phyloP scores from a whole-genome alignment of 2,888 invertebrate genomes.

The Tuberolachnus salignus region DNA sequence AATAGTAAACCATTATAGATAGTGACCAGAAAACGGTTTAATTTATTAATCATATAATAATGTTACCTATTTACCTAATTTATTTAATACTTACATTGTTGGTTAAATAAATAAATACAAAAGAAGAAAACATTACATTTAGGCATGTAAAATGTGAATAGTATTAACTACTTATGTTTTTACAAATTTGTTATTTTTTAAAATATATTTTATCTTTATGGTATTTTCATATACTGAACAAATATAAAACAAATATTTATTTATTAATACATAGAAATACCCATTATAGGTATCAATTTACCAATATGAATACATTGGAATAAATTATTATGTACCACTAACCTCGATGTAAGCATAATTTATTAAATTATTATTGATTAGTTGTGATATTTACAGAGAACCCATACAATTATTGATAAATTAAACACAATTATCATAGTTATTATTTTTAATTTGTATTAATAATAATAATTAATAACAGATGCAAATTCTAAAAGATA shows the following conservation, averaged over 20 bases:
- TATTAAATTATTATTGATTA: slow-evolving; percentile 14
- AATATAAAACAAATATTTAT: slow-evolving; percentile 22
- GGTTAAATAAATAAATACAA: not conserved
- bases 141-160: not conserved
- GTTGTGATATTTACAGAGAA: not conserved
- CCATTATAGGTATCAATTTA: not conserved
- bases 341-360: slow-evolving; percentile 39
- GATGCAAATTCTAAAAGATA: not conserved
- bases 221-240: not conserved
- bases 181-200: slow-evolving; percentile 12
- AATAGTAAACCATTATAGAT: not conserved
- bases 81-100: not conserved
- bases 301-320: not conserved
- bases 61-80: not conserved
- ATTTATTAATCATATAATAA: not conserved
- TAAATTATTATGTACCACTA: slow-evolving; percentile 29
- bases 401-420: not conserved
- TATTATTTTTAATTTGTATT: not conserved
- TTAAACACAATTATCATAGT: too few relatives aligned
- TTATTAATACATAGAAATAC: slow-evolving; percentile 9
- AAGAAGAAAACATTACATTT: not conserved
- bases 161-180: not conserved
- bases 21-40: not conserved
- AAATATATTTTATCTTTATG: not conserved
- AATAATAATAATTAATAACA: not conserved